A percentile compares a stretch with the other conserved stretches of the same genome.
phyloP scores from a whole-genome alignment of 2,113 vertebrate species.

The Ariopsis seemanni region DNA sequence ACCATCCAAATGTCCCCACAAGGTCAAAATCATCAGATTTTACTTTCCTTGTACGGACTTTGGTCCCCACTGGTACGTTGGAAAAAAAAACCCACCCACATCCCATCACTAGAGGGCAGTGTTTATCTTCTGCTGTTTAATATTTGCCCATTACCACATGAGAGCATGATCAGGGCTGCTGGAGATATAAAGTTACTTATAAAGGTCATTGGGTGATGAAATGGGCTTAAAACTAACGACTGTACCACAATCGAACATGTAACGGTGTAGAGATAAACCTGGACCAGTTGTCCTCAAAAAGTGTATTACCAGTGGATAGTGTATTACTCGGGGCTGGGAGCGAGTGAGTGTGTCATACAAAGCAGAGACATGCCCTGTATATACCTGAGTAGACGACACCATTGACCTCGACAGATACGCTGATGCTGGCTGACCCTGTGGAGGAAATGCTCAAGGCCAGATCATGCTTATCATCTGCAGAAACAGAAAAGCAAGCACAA shows the following conservation, averaged over 20 bases:
- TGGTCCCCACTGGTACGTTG: too few relatives aligned
- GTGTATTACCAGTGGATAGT: too few relatives aligned
- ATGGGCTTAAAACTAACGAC: too few relatives aligned
- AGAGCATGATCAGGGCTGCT: not conserved
- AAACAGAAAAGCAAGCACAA: constrained; percentile 5
- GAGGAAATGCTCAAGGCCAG: constrained; percentile 77
- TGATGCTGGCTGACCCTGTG: constrained; percentile 75
- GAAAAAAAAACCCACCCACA: not conserved
- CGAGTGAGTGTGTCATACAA: not conserved
- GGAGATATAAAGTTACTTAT: not conserved
- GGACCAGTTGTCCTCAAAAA: too few relatives aligned
- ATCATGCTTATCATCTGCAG: constrained; percentile 75
- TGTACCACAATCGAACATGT: too few relatives aligned
- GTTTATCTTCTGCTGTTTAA: not conserved
- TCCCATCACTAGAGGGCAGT: constrained; percentile 1
- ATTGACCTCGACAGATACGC: constrained; percentile 79
- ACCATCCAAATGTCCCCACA: too few relatives aligned
- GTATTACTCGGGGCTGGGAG: too few relatives aligned
- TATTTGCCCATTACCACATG: not conserved
- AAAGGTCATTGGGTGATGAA: too few relatives aligned
- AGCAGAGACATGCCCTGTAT: not conserved
- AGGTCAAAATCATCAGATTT: too few relatives aligned
- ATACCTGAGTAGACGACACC: constrained; percentile 78
- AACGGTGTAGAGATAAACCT: too few relatives aligned
- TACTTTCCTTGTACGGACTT: too few relatives aligned